A percentile compares a stretch with the other conserved stretches of the same genome.
phyloP scores from a whole-genome alignment of 2,113 vertebrate genomes.

The Loxodonta africana region DNA sequence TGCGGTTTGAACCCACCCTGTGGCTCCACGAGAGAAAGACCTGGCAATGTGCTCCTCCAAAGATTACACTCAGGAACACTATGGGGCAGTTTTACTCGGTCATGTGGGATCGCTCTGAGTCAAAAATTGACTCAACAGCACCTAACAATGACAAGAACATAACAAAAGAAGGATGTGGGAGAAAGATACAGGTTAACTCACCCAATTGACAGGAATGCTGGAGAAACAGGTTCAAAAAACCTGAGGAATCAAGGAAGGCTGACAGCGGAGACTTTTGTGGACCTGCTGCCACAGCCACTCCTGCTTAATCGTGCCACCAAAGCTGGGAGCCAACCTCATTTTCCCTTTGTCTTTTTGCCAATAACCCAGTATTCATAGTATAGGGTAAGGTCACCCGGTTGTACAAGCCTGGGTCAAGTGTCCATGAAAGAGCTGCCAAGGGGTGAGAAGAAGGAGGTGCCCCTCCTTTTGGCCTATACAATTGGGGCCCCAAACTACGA shows the following conservation, averaged over 20 bases:
- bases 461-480: background rate
- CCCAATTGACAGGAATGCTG: background rate
- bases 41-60: background rate
- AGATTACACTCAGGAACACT: background rate
- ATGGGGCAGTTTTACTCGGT: background rate
- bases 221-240: conserved; percentile 12
- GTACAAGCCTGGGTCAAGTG: background rate
- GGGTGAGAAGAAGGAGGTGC: background rate
- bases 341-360: background rate
- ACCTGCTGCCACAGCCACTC: background rate
- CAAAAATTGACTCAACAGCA: background rate
- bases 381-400: background rate
- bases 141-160: background rate
- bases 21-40: background rate
- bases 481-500: background rate
- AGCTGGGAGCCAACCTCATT: background rate
- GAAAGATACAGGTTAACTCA: background rate
- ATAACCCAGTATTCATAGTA: background rate
- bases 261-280: background rate
- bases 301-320: background rate
- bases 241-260: background rate
- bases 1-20: background rate
- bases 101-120: background rate
- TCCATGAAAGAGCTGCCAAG: background rate
- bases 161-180: background rate